These are phyloP conservation scores for Diorhabda carinulata DNA, from an alignment of 1,140 invertebrate genomes.

Conservation along the genomic window DNA sequence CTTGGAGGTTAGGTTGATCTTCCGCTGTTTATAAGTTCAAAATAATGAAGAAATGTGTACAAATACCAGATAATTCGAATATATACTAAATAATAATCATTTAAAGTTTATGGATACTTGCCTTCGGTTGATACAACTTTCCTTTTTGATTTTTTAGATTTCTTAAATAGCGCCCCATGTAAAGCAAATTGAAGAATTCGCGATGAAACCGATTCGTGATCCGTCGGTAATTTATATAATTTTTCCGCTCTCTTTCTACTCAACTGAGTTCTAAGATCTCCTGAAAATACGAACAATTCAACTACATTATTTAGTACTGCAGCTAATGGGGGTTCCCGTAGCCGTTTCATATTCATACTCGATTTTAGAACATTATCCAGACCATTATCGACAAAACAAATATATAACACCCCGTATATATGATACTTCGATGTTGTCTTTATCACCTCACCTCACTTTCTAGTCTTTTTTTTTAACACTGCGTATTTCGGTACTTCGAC, in stretches of 20 bases:
- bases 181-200: conserved; percentile 45
- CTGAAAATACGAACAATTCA: conserved; percentile 17
- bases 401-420: too few relatives aligned
- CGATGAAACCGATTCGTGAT: conserved; percentile 33
- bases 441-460: too few relatives aligned
- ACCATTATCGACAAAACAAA: too few relatives aligned
- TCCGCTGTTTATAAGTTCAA: neutral
- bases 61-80: neutral
- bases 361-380: too few relatives aligned
- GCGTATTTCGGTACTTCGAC: too few relatives aligned
- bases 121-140: conserved; percentile 39
- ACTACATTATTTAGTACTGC: too few relatives aligned
- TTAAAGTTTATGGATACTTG: conserved; percentile 20
- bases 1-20: neutral
- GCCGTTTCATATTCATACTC: too few relatives aligned
- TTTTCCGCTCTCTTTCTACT: conserved; percentile 45
- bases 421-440: too few relatives aligned
- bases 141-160: conserved; percentile 35
- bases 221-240: conserved; percentile 30
- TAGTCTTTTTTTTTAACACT: too few relatives aligned
- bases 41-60: neutral
- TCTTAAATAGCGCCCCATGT: conserved; percentile 42
- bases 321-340: too few relatives aligned
- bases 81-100: too few relatives aligned
- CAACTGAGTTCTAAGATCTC: conserved; percentile 45